Percentiles rank a stretch among this genome's conserved stretches.
These are phyloP conservation scores for Styela plicata DNA, from an alignment of 23 tunicate species.

Conservation along the genomic window DNA sequence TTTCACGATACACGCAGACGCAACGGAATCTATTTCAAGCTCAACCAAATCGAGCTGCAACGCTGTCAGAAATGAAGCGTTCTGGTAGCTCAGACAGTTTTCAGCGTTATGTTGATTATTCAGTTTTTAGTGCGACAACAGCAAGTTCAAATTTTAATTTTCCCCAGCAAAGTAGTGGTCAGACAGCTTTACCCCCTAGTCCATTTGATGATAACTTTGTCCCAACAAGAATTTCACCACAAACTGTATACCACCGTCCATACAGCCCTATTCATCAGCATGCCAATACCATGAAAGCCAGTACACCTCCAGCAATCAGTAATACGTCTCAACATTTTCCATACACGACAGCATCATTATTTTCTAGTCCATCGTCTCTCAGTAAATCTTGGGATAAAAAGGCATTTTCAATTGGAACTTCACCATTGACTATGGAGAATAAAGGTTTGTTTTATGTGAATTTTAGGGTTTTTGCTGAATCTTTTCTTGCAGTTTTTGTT, in stretches of 20 bases:
- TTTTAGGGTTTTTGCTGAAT: neutral
- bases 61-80: neutral
- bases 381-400: neutral
- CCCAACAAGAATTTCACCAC: neutral
- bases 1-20: neutral
- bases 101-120: neutral
- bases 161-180: too few relatives aligned
- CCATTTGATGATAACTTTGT: slow-evolving; percentile 8
- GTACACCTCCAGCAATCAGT: slow-evolving; percentile 15
- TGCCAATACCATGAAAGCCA: slow-evolving; percentile 11
- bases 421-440: neutral
- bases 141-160: too few relatives aligned
- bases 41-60: neutral
- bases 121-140: neutral
- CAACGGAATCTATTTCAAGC: neutral
- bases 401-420: neutral
- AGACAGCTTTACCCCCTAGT: neutral
- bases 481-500: neutral
- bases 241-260: neutral
- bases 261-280: neutral
- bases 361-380: neutral
- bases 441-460: too few relatives aligned
- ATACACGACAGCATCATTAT: neutral
- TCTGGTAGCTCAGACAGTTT: neutral
- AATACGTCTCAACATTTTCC: slow-evolving; percentile 1